Evolutionary conservation across 2,888 invertebrate species (phyloP).

Genomic region (Leptothorax acervorum): DNA sequence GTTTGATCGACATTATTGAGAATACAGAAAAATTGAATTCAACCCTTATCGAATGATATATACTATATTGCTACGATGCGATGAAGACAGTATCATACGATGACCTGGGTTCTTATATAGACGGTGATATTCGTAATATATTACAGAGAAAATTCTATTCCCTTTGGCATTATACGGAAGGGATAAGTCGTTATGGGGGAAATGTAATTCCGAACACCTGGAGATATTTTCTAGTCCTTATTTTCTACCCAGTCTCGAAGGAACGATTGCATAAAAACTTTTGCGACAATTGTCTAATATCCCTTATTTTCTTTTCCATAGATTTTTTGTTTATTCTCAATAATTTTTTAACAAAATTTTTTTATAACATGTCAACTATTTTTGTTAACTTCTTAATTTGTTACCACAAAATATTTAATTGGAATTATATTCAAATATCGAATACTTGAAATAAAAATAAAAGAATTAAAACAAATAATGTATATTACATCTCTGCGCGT

Average conservation of each 20-base stretch:
- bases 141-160: conserved; percentile 40
- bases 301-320: not conserved
- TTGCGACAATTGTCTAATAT: not conserved
- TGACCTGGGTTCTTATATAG: conserved; percentile 1
- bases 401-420: not conserved
- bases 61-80: not conserved
- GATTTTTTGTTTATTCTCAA: not conserved
- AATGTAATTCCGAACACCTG: conserved; percentile 41
- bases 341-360: not conserved
- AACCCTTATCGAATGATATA: not conserved
- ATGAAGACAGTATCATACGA: not conserved
- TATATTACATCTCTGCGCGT: not conserved
- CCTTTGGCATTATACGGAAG: conserved; percentile 23
- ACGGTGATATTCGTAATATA: conserved; percentile 38
- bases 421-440: not conserved
- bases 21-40: not conserved
- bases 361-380: not conserved
- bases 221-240: conserved; percentile 37
- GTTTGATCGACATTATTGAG: not conserved
- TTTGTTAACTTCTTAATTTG: conserved; percentile 1
- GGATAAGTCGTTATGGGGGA: conserved; percentile 47
- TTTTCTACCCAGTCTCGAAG: conserved; percentile 33
- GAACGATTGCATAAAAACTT: conserved; percentile 21
- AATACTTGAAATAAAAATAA: not conserved
- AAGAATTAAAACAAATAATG: not conserved